Percentiles rank a stretch among this genome's conserved stretches.
Conservation (phyloP, 1,140 invertebrate genomes). For the Calephelis virginiensis region DNA sequence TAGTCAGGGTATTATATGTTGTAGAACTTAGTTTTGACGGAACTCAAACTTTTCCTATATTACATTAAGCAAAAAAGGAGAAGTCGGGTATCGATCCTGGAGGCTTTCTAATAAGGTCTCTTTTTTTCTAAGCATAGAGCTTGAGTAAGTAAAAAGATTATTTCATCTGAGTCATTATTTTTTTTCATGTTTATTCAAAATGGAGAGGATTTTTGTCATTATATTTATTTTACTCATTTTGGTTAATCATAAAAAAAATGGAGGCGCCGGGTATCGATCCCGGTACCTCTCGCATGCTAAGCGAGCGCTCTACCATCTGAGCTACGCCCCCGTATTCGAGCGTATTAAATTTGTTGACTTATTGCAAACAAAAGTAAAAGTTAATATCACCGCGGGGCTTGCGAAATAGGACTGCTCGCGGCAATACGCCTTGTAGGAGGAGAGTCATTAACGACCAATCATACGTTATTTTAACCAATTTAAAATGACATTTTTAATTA, state of each 20-base stretch:
- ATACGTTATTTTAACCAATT: not conserved
- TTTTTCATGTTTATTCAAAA: too few relatives aligned
- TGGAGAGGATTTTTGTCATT: too few relatives aligned
- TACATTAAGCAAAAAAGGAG: too few relatives aligned
- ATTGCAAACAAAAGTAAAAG: slow-evolving; percentile 4
- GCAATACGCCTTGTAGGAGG: not conserved
- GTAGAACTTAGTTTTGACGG: too few relatives aligned
- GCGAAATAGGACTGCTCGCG: slow-evolving; percentile 4
- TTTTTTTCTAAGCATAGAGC: too few relatives aligned
- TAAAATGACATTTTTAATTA: not conserved
- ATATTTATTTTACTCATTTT: too few relatives aligned
- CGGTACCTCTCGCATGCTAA: slow-evolving; percentile 92
- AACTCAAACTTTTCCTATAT: too few relatives aligned
- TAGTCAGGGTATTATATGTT: too few relatives aligned
- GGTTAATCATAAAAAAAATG: slow-evolving; percentile 22
- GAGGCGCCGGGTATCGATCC: slow-evolving; percentile 83
- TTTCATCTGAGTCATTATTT: too few relatives aligned
- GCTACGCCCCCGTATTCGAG: slow-evolving; percentile 40
- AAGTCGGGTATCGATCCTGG: too few relatives aligned
- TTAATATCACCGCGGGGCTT: slow-evolving; percentile 1
- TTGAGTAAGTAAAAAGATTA: too few relatives aligned
- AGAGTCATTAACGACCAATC: not conserved
- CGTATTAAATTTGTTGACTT: not conserved
- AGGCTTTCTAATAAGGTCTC: too few relatives aligned
- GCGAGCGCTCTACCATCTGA: slow-evolving; percentile 87